phyloP scores from a whole-genome alignment of 2,113 vertebrate species.

The Podiceps cristatus region DNA sequence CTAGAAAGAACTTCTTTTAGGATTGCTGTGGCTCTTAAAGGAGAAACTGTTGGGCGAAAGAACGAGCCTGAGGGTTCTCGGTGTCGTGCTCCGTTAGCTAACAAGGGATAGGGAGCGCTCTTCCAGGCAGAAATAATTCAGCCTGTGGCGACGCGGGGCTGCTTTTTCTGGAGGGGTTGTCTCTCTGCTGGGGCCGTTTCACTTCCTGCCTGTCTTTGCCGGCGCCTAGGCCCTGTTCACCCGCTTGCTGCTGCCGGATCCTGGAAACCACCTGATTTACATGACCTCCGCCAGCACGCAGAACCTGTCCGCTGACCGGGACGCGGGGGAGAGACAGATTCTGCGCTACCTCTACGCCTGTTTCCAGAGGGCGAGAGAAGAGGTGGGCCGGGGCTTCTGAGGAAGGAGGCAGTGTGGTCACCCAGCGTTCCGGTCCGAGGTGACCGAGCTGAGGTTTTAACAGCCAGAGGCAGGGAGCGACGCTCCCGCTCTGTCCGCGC shows the following conservation, averaged over 20 bases:
- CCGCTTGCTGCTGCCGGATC: conserved; percentile 90
- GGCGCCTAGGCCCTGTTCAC: conserved; percentile 88
- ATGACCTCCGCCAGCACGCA: conserved; percentile 87
- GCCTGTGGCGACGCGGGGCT: rapidly evolving
- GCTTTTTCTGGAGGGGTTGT: rapidly evolving
- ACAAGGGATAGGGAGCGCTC: rapidly evolving
- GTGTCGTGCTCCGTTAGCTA: rapidly evolving
- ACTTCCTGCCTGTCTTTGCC: neutral
- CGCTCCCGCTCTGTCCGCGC: neutral
- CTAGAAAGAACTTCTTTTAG: rapidly evolving
- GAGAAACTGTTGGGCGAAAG: neutral
- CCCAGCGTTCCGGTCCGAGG: neutral
- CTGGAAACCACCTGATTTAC: conserved; percentile 91
- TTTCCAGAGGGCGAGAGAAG: conserved; percentile 92
- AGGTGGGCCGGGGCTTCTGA: conserved; percentile 74
- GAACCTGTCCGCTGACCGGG: conserved; percentile 94
- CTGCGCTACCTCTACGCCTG: conserved; percentile 93
- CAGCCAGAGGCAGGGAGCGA: rapidly evolving
- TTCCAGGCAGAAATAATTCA: neutral
- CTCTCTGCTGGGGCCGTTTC: neutral
- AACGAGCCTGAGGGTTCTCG: neutral
- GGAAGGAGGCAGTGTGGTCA: neutral
- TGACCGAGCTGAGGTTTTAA: rapidly evolving
- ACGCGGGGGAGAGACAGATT: conserved; percentile 91
- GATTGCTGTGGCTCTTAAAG: rapidly evolving